Conservation (phyloP, 1,140 invertebrate species). For the Camponotus pennsylvanicus region DNA sequence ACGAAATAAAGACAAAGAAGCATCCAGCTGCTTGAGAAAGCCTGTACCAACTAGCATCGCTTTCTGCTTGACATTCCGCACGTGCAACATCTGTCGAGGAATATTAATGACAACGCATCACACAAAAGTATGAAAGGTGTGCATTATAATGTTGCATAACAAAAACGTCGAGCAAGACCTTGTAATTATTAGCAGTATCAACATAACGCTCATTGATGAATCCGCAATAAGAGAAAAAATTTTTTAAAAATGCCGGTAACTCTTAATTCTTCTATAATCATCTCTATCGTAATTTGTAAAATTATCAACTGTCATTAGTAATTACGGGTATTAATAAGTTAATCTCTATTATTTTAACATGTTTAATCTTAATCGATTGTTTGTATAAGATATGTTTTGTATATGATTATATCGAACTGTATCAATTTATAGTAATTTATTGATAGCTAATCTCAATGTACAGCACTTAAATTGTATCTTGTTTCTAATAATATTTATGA, state of each 20-base stretch:
- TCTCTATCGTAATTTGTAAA: background rate
- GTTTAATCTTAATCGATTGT: background rate
- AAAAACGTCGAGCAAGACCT: slow-evolving; percentile 5
- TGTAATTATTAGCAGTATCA: slow-evolving; percentile 23
- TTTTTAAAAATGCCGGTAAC: background rate
- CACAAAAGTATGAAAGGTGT: slow-evolving; percentile 46
- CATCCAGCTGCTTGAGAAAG: slow-evolving; percentile 15
- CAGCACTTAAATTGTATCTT: background rate
- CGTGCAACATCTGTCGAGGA: slow-evolving; percentile 35
- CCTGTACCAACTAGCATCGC: background rate
- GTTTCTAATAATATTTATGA: background rate
- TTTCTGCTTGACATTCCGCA: slow-evolving; percentile 46
- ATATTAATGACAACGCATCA: slow-evolving; percentile 41
- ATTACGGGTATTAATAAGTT: background rate
- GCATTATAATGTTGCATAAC: slow-evolving; percentile 53
- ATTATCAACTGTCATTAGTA: background rate
- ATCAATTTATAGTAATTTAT: background rate
- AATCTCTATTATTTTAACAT: background rate
- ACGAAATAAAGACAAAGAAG: slow-evolving; percentile 49
- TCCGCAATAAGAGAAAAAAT: background rate
- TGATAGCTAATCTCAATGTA: background rate
- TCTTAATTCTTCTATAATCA: background rate
- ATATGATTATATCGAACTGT: background rate
- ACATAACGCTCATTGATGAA: slow-evolving; percentile 10
- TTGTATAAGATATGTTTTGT: no score